Evolutionary conservation across 2,113 vertebrate species (phyloP), one percentile per base, ranked within the genome.

Genomic region (Chloropsis hardwickii): DNA sequence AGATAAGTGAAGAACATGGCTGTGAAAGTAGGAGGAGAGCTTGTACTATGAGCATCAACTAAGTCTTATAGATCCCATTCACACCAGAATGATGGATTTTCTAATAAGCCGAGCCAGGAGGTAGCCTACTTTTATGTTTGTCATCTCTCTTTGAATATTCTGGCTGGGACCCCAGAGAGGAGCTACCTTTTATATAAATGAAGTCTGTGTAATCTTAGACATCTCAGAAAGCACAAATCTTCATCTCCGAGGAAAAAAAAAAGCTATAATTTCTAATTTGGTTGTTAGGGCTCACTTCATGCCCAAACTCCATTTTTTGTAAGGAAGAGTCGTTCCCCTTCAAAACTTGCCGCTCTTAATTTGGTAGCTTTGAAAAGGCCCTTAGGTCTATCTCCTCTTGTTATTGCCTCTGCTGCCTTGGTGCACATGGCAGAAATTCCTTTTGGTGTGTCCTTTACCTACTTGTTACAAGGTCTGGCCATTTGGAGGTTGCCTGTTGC

Each of bases 131-230:
- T 91, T 96, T 82, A 72, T 80, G 31, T 82, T 82, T 93, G n/a
- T 23, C 33, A 27, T 96, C 48, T 90, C 86, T 87, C 83, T 81
- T 94, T 69, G 85, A 92, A 80, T 90, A 94, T 57, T 85, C 58
- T 77, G 29, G 28, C 62, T 66, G 45, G 9, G 33, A 10, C 8
- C 25, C 12, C 27, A 77, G 29, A 54, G 56, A 80, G 16, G 29
- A 83, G 13, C 12, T 66, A 42, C 4, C 9, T 92, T 82, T 73
- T 92, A 24, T 61, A 42, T 19, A 92, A 83, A 90, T 77, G 45
- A 92, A 73, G 12, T 42, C 37, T 69, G 45, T 81, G 29, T 86
- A 81, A 84, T 86, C 47, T 91, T 74, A 54, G 47, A 44, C 5
- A 18, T 88, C 65, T 70, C 60, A 58, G 60, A 83, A 91, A 78